These are phyloP conservation scores for Trematomus bernacchii DNA, from an alignment of 2,797 vertebrate species.

Conservation along the genomic window DNA sequence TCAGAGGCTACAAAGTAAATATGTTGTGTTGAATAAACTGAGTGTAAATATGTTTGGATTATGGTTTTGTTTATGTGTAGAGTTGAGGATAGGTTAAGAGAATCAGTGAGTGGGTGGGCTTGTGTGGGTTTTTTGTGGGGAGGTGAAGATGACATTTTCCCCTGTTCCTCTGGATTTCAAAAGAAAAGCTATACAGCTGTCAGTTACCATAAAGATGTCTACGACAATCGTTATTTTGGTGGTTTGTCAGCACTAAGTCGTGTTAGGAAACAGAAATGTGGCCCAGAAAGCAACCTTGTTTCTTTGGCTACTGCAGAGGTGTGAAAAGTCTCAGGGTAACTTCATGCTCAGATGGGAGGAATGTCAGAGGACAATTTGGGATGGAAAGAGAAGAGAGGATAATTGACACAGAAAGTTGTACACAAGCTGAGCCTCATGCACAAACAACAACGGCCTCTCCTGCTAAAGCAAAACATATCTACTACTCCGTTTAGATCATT, in stretches of 20 bases:
- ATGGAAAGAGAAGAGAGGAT: slow-evolving; percentile 26
- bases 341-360: slow-evolving; percentile 57
- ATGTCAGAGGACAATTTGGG: slow-evolving; percentile 59
- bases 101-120: slow-evolving; percentile 67
- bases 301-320: slow-evolving; percentile 58
- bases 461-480: not conserved
- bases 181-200: slow-evolving; percentile 17
- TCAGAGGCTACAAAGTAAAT: slow-evolving; percentile 63
- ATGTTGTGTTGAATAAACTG: slow-evolving; percentile 57
- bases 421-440: not conserved
- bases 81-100: slow-evolving; percentile 54
- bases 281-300: slow-evolving; percentile 38
- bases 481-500: not conserved
- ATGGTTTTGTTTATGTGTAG: slow-evolving; percentile 65
- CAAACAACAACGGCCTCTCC: not conserved
- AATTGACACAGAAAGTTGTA: slow-evolving; percentile 9
- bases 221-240: not conserved
- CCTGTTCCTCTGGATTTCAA: slow-evolving; percentile 27
- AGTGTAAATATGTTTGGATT: slow-evolving; percentile 74
- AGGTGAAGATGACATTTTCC: slow-evolving; percentile 28
- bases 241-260: slow-evolving; percentile 3
- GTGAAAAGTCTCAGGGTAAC: slow-evolving; percentile 75
- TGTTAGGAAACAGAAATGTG: slow-evolving; percentile 22
- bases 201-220: not conserved
- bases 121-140: slow-evolving; percentile 48